Conservation (phyloP, 2,113 vertebrate genomes). For the Grammomys surdaster region DNA sequence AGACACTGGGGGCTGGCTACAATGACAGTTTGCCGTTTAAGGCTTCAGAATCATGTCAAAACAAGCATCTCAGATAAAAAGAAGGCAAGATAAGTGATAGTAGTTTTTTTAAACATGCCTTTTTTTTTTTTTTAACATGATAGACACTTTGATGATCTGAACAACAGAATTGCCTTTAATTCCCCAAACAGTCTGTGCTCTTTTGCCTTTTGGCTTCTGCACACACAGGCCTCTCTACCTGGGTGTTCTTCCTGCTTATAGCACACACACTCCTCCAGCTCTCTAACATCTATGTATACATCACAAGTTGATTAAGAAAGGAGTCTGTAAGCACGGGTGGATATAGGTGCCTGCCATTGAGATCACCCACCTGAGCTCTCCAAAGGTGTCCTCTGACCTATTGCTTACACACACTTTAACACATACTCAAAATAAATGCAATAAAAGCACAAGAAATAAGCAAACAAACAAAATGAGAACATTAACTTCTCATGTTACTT, state of each 20-base stretch:
- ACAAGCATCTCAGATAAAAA: constrained; percentile 59
- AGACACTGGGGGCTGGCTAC: background rate
- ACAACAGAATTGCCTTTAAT: background rate
- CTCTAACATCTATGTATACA: background rate
- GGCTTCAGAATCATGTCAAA: constrained; percentile 60
- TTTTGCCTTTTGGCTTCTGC: constrained; percentile 52
- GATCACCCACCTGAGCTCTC: no score
- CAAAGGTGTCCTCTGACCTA: background rate
- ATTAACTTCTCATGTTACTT: background rate
- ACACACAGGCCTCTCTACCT: background rate
- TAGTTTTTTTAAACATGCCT: background rate
- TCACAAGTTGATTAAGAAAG: background rate
- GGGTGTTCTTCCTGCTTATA: background rate
- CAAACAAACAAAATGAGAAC: background rate
- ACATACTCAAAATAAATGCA: background rate
- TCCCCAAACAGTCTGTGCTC: background rate
- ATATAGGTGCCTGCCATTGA: background rate
- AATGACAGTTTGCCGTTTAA: background rate
- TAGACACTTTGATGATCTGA: background rate
- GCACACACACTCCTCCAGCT: background rate
- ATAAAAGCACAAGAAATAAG: background rate
- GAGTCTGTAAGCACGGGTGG: background rate
- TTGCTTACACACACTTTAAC: background rate
- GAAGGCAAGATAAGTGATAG: background rate
- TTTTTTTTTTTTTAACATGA: constrained; percentile 49